Base-by-base conservation (phyloP, 64 coral and sea anemone genomes). In the Acropora tenuis region DNA sequence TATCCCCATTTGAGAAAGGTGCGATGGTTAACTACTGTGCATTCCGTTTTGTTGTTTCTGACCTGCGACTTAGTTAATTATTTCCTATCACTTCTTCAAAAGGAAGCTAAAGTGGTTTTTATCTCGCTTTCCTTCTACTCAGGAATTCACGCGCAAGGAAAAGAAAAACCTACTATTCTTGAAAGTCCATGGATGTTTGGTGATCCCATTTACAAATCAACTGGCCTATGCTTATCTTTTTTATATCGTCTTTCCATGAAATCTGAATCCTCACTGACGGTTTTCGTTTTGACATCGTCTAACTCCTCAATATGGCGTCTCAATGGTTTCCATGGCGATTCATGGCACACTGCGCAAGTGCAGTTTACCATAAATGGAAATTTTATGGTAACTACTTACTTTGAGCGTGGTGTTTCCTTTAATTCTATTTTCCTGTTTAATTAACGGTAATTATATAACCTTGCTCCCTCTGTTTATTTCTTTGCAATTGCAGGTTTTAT, bases 181-280 rank as follows among this genome's bases (percentile, higher is more conserved):
- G 89, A 91, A 16, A 84, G 89, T 73, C 58, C 63, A 2, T 76
- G 79, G 89, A 75, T 91, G 44, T 41, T 43, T 3, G 43, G 11
- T 4, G 43, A 84, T 74, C n/a, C 43, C 2, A 80, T 83, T 9
- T 60, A 68, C 18, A 19, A 91, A 11, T n/a, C 11, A 30, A 60
- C 80, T 18, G 89, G 89, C 1, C 44, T 68, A 57, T 91, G 89
- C 80, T 49, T 91, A 19, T 68, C 65, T 3, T 83, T 91, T 78
- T 57, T n/a, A n/a, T 91, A 58, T 75, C 17, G 57, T 2, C 89
- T 91, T 84, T 66, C 89, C 13, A 83, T 9, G 50, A 43, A 74
- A 47, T 78, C 30, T 67, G 69, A 59, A 20, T 83, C 77, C 68
- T 68, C 69, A 12, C n/a, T 91, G 2, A 79, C 41, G 8, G 50